These are phyloP conservation scores for Nyctereutes procyonoides DNA, from an alignment of 2,113 vertebrate species.

Conservation along the genomic window DNA sequence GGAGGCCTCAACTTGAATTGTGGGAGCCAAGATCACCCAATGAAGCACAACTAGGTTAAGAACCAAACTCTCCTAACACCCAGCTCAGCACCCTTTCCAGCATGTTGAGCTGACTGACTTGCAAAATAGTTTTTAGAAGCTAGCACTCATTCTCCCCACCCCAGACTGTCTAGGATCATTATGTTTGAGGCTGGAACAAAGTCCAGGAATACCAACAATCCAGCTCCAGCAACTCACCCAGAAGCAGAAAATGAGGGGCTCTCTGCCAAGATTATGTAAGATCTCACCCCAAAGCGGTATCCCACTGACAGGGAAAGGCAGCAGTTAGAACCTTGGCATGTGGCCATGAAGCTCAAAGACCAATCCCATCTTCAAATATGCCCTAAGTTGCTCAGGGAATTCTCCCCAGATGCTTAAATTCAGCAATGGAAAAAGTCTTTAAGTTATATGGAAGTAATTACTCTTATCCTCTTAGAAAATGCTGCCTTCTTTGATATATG, in stretches of 20 bases:
- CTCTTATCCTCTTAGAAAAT: conserved; percentile 81
- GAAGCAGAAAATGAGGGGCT: conserved; percentile 77
- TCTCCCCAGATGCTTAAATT: conserved; percentile 82
- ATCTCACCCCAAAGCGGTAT: conserved; percentile 81
- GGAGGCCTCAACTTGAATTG: neutral
- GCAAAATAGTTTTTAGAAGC: neutral
- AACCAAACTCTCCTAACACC: neutral
- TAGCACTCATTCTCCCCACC: conserved; percentile 19
- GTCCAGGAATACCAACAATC: conserved; percentile 68
- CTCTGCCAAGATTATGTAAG: conserved; percentile 81
- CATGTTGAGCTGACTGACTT: neutral
- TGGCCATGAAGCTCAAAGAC: conserved; percentile 48
- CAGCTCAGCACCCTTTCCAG: neutral
- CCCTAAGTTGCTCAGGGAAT: conserved; percentile 63
- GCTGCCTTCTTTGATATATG: conserved; percentile 83
- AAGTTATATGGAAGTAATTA: conserved; percentile 75
- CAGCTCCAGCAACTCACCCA: conserved; percentile 74
- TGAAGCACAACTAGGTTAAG: neutral
- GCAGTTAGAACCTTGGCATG: conserved; percentile 76
- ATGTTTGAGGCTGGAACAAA: conserved; percentile 81
- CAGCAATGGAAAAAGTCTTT: conserved; percentile 81
- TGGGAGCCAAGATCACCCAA: neutral
- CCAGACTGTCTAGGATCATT: conserved; percentile 73
- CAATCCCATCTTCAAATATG: conserved; percentile 76
- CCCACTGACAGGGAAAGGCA: conserved; percentile 73